Conservation (phyloP, 2,888 invertebrate genomes). For the Ochropleura plecta region DNA sequence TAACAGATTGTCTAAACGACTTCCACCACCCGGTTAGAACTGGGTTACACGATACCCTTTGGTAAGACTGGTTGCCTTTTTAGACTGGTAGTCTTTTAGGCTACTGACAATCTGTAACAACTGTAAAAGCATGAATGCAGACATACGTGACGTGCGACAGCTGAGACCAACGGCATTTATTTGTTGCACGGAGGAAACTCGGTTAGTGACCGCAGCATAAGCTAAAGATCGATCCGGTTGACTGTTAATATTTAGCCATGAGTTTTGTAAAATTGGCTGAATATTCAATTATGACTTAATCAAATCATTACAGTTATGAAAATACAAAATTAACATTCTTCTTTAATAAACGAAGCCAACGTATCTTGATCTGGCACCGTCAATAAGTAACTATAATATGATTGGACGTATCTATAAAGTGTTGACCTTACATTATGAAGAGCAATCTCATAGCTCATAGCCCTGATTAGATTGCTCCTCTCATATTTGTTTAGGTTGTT, state of each 20-base stretch:
- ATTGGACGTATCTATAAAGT: constrained; percentile 30
- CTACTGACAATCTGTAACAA: neutral
- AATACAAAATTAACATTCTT: no score
- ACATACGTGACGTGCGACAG: no score
- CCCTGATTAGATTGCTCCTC: constrained; percentile 55
- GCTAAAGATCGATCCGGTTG: neutral
- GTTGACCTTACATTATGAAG: constrained; percentile 48
- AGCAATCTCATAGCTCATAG: constrained; percentile 47
- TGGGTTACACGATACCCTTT: neutral
- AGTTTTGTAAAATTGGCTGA: no score
- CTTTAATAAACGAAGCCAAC: neutral
- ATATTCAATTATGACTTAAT: neutral
- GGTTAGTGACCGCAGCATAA: neutral
- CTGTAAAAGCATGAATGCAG: neutral
- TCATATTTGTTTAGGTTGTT: constrained; percentile 56
- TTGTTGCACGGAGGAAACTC: neutral
- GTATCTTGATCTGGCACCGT: constrained; percentile 6
- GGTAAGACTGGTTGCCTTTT: neutral
- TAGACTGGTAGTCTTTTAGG: no score
- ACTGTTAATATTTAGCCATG: neutral
- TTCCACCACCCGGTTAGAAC: neutral
- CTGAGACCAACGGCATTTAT: neutral
- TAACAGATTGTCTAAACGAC: no score
- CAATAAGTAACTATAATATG: constrained; percentile 15
- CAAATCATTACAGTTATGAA: neutral